A percentile compares a stretch with the other conserved stretches of the same genome.
Conservation (phyloP, 2,888 invertebrate species). For the Drosophila lacicola region DNA sequence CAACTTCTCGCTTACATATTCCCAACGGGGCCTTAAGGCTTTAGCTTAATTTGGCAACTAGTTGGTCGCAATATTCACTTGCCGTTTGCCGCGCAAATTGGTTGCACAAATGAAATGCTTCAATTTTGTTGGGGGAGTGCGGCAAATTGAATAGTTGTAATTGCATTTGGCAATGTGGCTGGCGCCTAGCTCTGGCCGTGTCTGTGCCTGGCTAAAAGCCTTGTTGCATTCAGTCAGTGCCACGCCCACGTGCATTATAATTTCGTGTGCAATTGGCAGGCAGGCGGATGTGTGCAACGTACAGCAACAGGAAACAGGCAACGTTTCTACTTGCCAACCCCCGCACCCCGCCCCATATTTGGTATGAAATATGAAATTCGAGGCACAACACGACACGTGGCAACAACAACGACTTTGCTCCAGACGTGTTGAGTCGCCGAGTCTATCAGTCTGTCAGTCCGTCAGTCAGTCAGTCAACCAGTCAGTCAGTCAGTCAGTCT, state of each 20-base stretch:
- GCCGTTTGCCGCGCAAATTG: conserved; percentile 21
- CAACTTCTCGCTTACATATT: too few relatives aligned
- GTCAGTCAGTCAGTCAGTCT: conserved; percentile 14
- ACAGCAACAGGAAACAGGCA: conserved; percentile 46
- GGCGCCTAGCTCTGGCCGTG: background rate
- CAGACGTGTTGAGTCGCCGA: conserved; percentile 7
- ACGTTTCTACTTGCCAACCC: background rate
- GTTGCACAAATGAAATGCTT: conserved; percentile 13
- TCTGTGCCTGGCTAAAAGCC: background rate
- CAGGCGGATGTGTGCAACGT: conserved; percentile 47
- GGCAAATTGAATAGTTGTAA: conserved; percentile 41
- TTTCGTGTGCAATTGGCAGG: conserved; percentile 4
- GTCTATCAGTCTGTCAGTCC: conserved; percentile 4
- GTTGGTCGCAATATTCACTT: background rate
- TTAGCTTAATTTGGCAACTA: background rate
- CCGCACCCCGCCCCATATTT: conserved; percentile 8
- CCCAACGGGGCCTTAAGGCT: too few relatives aligned
- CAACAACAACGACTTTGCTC: background rate
- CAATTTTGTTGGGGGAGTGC: conserved; percentile 33
- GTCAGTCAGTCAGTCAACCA: conserved; percentile 11
- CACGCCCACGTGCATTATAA: conserved; percentile 5
- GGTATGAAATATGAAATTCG: conserved; percentile 39
- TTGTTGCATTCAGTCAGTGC: background rate
- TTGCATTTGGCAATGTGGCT: conserved; percentile 43
- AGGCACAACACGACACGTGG: conserved; percentile 8